Percentiles rank a stretch among this genome's conserved stretches.
Evolutionary conservation across 2,888 invertebrate genomes (phyloP).

Genomic region (Ceratothoa steindachneri): DNA sequence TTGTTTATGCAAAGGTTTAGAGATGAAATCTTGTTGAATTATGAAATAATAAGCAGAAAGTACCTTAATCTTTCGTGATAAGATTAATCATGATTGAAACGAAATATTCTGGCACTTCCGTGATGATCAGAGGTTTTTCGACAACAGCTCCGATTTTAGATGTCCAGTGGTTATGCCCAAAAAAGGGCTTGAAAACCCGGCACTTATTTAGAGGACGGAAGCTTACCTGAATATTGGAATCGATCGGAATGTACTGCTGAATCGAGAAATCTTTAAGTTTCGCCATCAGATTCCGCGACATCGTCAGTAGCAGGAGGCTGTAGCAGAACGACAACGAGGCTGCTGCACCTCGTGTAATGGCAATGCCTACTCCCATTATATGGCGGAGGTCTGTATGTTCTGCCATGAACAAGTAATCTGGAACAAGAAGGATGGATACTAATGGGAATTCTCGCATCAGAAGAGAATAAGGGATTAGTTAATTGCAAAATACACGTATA

Average conservation of each 20-base stretch:
- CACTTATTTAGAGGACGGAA: background rate
- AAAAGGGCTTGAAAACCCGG: no score
- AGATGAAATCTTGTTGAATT: no score
- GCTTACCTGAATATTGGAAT: slow-evolving; percentile 69
- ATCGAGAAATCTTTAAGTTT: slow-evolving; percentile 89
- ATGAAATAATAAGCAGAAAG: no score
- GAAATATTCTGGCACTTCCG: no score
- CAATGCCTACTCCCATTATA: slow-evolving; percentile 95
- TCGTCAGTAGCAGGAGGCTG: slow-evolving; percentile 80
- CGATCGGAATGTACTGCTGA: slow-evolving; percentile 87
- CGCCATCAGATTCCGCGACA: slow-evolving; percentile 87
- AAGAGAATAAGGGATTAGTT: no score
- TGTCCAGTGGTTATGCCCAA: no score
- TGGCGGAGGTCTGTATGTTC: slow-evolving; percentile 91
- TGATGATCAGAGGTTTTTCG: no score
- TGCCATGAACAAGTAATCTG: slow-evolving; percentile 91
- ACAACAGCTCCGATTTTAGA: no score
- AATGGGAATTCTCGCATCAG: background rate
- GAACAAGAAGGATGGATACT: background rate
- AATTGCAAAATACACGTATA: no score
- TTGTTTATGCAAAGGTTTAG: no score
- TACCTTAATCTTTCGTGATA: no score
- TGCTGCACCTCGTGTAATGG: slow-evolving; percentile 88
- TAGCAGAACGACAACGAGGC: slow-evolving; percentile 92
- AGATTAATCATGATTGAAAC: no score